Percentiles rank a stretch among this genome's conserved stretches.
These are phyloP conservation scores for Alligator mississippiensis DNA, from an alignment of 2,113 vertebrate species.

Conservation along the genomic window DNA sequence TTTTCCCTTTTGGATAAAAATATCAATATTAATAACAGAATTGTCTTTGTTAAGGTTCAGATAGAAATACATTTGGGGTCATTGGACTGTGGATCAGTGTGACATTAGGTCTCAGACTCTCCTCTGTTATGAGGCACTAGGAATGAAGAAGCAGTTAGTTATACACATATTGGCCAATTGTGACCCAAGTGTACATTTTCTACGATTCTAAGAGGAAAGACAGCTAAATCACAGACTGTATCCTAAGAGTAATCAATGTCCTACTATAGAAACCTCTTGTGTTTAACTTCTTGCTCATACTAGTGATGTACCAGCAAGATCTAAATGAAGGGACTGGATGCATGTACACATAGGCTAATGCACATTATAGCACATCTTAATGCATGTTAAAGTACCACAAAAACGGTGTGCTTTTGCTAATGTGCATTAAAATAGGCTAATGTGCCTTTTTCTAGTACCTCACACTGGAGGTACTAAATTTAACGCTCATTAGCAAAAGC, in stretches of 20 bases:
- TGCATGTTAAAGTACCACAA: too few relatives aligned
- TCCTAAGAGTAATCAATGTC: neutral
- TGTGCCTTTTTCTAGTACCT: too few relatives aligned
- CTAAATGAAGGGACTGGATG: too few relatives aligned
- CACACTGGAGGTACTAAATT: neutral
- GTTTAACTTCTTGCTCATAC: neutral
- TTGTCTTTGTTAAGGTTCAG: neutral
- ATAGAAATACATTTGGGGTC: neutral
- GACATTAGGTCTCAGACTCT: neutral
- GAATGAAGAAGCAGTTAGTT: neutral
- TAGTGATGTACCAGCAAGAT: neutral
- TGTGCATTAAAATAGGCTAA: too few relatives aligned
- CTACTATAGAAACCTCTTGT: fast-evolving
- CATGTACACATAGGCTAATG: too few relatives aligned
- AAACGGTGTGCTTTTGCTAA: too few relatives aligned
- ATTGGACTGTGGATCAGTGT: neutral
- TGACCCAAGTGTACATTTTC: neutral
- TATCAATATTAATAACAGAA: neutral
- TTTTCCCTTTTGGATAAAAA: neutral
- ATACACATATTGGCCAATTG: neutral
- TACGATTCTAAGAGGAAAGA: neutral
- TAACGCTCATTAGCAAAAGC: fast-evolving
- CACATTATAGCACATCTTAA: too few relatives aligned
- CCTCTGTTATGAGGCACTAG: neutral
- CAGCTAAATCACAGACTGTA: neutral